Evolutionary conservation across 1,140 invertebrate genomes (phyloP).

Genomic region (Steinernema khuongi): DNA sequence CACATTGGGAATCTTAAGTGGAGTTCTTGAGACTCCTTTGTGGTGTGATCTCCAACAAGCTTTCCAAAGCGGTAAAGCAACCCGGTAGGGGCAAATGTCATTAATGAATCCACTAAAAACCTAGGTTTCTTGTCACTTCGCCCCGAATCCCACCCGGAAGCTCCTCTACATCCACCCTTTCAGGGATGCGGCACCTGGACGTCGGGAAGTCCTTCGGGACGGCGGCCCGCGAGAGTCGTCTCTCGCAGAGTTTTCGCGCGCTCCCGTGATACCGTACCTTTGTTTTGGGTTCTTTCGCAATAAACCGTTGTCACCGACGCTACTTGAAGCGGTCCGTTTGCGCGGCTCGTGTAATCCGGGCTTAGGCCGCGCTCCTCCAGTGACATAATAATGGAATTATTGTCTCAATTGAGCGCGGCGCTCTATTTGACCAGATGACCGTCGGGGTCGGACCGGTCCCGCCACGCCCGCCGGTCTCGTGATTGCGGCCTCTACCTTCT

Average conservation of each 20-base stretch:
- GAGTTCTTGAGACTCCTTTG: too few relatives aligned
- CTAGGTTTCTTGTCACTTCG: too few relatives aligned
- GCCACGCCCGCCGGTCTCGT: background rate
- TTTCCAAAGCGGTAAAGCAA: too few relatives aligned
- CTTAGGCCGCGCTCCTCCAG: background rate
- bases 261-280: conserved; percentile 17
- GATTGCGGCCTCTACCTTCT: background rate
- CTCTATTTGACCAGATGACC: background rate
- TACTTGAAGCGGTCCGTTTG: conserved; percentile 8
- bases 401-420: background rate
- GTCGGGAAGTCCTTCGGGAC: conserved; percentile 31
- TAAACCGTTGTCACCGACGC: background rate
- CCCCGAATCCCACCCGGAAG: too few relatives aligned
- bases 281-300: background rate
- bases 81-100: too few relatives aligned
- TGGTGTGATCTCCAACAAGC: too few relatives aligned
- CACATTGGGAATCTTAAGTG: too few relatives aligned
- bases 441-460: background rate
- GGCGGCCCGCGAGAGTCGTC: conserved; percentile 27
- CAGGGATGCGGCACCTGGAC: conserved; percentile 27
- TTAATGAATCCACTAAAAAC: too few relatives aligned
- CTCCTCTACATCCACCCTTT: background rate
- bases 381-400: conserved; percentile 15
- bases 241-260: conserved; percentile 3
- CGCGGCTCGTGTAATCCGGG: background rate